Base-by-base conservation (phyloP, 2,888 invertebrate species). In the Sialis fuliginosa region DNA sequence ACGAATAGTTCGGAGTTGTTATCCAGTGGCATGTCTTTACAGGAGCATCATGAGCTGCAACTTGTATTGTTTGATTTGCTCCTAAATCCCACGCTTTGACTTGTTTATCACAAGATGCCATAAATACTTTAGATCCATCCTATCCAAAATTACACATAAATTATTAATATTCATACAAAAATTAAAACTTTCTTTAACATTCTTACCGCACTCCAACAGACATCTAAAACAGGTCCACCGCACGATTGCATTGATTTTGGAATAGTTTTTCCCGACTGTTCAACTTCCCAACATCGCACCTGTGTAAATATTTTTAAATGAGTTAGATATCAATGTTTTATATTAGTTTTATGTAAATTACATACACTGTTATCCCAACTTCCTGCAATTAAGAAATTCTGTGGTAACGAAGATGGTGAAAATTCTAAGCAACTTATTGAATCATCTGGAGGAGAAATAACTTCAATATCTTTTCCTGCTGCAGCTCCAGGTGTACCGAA, bases 1-100 rank as follows among this genome's bases (percentile, higher is more conserved):
- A 98, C 5, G 83, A 81, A 68, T 97, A 98, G 64, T 83, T 88
- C 4, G 89, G 78, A 0, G 89, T 90, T 66, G 96, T 96, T 13
- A 99, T 78, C 92, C 93, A 98, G 64, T 98, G 95, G 56, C 96
- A 93, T 0, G 93, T 91, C 67, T 86, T 91, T 4, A 99, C 83
- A 0, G 97, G 93, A 2, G 86, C 93, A 58, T 98, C 97, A 62
- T 98, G 98, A 2, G 82, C 84, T 0, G 91, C 92, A 30, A 92
- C 89, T 70, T 90, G 91, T 52, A 91, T 72, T 10, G 84, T 77
- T 60, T 91, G 90, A 65, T 92, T 91, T n/a, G 86, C 81, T 0
- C 75, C 86, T 48, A 92, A 69, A 63, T 92, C 92, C 92, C 92
- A 92, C 58, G 88, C 86, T 64, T 91, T 91, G 0, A 88, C 92